phyloP scores from a whole-genome alignment of 2,113 vertebrate genomes.

The Melanotaenia duboulayi region DNA sequence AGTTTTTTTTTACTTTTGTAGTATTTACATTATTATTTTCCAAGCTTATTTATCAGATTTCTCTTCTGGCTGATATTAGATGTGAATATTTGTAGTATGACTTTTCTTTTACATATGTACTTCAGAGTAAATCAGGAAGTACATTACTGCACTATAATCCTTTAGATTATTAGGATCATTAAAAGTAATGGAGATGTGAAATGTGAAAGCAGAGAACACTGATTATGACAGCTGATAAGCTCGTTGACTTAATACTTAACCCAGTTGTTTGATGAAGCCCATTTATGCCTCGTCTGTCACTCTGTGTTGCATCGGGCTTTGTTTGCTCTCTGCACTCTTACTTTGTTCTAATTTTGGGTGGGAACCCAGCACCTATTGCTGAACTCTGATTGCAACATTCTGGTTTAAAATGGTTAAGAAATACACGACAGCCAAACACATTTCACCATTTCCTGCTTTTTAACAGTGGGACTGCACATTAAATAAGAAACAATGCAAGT shows the following conservation, averaged over 20 bases:
- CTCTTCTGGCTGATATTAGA: no score
- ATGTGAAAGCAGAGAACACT: no score
- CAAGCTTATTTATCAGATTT: no score
- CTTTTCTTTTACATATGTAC: no score
- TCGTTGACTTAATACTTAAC: neutral
- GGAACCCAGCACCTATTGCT: neutral
- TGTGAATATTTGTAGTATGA: no score
- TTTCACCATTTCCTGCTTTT: neutral
- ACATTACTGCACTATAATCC: no score
- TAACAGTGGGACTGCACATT: neutral
- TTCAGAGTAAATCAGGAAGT: no score
- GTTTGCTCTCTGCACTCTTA: conserved; percentile 31
- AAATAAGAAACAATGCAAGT: neutral
- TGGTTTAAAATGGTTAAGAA: neutral
- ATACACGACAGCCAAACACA: conserved; percentile 7
- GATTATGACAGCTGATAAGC: no score
- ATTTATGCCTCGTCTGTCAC: conserved; percentile 36
- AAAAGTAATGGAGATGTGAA: no score
- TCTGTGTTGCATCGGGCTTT: conserved; percentile 9
- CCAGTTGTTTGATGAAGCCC: conserved; percentile 2
- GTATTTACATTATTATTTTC: neutral
- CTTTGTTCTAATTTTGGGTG: conserved; percentile 55
- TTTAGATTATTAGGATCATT: no score
- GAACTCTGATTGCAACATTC: conserved; percentile 29
- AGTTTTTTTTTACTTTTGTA: accelerated